Base-by-base conservation (phyloP, 2,888 invertebrate species). In the Diadegma fenestrale region DNA sequence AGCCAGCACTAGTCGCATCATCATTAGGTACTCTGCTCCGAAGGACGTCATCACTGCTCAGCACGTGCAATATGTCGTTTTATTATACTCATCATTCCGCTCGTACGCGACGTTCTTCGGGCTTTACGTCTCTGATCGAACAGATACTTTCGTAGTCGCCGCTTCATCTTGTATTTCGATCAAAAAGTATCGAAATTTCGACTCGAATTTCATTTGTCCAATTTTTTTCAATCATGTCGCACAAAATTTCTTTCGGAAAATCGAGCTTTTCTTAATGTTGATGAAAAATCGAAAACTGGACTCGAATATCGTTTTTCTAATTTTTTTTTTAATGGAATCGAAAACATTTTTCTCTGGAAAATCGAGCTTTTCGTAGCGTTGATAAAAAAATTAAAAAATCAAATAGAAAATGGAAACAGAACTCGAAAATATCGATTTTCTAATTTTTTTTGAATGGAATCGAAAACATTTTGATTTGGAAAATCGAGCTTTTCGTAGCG, bases 21-120 rank as follows among this genome's bases (percentile, higher is more conserved):
- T 78, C 58, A 58, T 58, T 58, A 33, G 68, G 43, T 58, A 54
- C 54, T 43, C 37, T 37, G 37, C 37, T 6, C 5, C 26, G 64
- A 68, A 68, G 78, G 68, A 78, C 78, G 78, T 69, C 58, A 78
- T 43, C 58, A 19, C 68, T 78, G 54, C 26, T 37, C 17, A 58
- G 43, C 69, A 76, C 58, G 66, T 80, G 73, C 33, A 69, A 69
- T 79, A 51, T 41, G 12, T 76, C 58, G 45, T 63, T 76, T 81
- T 76, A 76, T 82, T 63, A 69, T 63, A 43, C 69, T 54, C 22
- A 69, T 58, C 63, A 41, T 69, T 64, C 51, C 22, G 51, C 0
- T 12, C 22, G 37, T 58, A 54, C 37, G 37, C 54, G 22, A 54
- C 22, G 33, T 33, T 33, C 33, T 6, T 58, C 22, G 12, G 54